Conservation (phyloP, 2,888 invertebrate genomes). For the Taphrorychus bicolor region DNA sequence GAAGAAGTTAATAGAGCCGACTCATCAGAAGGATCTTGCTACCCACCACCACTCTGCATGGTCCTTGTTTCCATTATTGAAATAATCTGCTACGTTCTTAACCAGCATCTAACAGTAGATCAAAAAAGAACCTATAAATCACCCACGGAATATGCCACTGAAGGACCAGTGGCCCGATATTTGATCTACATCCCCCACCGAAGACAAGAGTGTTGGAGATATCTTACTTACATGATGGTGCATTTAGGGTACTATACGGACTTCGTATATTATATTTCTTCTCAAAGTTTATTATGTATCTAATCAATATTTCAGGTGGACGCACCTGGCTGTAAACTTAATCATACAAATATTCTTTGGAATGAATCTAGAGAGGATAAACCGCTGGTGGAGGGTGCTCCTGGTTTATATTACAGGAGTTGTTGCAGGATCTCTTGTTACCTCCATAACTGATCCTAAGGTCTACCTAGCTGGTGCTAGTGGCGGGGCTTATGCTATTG, state of each 20-base stretch:
- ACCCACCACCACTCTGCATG: constrained; percentile 88
- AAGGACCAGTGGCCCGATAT: constrained; percentile 59
- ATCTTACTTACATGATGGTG: constrained; percentile 93
- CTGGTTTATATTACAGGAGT: constrained; percentile 86
- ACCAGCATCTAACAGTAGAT: constrained; percentile 45
- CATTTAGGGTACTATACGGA: constrained; percentile 93
- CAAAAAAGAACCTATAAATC: no score
- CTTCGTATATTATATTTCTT: no score
- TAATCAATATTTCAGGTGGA: constrained; percentile 64
- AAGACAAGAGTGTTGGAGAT: constrained; percentile 91
- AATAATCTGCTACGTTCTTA: constrained; percentile 70
- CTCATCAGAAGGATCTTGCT: constrained; percentile 67
- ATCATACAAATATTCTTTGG: constrained; percentile 92
- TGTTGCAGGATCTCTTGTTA: constrained; percentile 82
- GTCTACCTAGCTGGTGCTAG: constrained; percentile 92
- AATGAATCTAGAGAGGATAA: constrained; percentile 94
- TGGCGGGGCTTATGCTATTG: constrained; percentile 93
- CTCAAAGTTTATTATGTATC: no score
- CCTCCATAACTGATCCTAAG: constrained; percentile 78
- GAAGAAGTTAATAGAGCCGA: constrained; percentile 73
- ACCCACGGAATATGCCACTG: constrained; percentile 11
- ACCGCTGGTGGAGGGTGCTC: constrained; percentile 91
- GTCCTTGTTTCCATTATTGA: constrained; percentile 86
- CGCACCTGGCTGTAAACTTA: constrained; percentile 90
- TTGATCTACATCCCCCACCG: constrained; percentile 90